These are phyloP conservation scores for Gymnobelideus leadbeateri DNA, from an alignment of 2,113 vertebrate genomes.

Conservation along the genomic window DNA sequence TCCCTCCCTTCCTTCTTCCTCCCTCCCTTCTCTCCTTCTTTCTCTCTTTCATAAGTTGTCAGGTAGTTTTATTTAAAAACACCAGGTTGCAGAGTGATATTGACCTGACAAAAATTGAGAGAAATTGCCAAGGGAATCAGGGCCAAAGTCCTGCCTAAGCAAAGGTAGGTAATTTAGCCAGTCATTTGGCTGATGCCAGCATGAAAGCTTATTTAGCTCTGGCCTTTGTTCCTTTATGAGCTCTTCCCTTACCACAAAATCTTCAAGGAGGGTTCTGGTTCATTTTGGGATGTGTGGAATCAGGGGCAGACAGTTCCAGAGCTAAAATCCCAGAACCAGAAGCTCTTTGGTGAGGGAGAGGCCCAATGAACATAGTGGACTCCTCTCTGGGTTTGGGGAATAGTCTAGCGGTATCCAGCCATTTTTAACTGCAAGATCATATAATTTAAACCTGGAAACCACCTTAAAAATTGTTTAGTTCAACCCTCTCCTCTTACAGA, in stretches of 20 bases:
- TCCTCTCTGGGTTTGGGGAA: background rate
- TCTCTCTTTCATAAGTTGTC: background rate
- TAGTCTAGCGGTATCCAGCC: background rate
- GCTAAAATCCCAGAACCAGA: background rate
- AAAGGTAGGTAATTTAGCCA: background rate
- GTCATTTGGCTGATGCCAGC: too few relatives aligned
- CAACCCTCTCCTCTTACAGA: background rate
- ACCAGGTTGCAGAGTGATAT: background rate
- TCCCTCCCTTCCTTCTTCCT: too few relatives aligned
- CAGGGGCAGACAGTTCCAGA: background rate
- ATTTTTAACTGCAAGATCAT: background rate
- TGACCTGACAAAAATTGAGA: background rate
- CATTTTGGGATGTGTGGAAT: background rate
- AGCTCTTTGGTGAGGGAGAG: background rate
- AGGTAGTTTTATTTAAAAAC: background rate
- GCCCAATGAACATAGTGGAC: accelerated
- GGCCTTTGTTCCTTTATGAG: accelerated
- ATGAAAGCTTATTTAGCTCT: background rate
- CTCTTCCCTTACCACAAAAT: background rate
- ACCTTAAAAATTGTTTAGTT: background rate
- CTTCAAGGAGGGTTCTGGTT: background rate
- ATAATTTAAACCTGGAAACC: background rate
- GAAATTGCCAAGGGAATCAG: too few relatives aligned
- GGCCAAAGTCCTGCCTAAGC: background rate
- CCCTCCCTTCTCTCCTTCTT: too few relatives aligned